Evolutionary conservation across 2,888 invertebrate genomes (phyloP).

Genomic region (Fragum sueziense): DNA sequence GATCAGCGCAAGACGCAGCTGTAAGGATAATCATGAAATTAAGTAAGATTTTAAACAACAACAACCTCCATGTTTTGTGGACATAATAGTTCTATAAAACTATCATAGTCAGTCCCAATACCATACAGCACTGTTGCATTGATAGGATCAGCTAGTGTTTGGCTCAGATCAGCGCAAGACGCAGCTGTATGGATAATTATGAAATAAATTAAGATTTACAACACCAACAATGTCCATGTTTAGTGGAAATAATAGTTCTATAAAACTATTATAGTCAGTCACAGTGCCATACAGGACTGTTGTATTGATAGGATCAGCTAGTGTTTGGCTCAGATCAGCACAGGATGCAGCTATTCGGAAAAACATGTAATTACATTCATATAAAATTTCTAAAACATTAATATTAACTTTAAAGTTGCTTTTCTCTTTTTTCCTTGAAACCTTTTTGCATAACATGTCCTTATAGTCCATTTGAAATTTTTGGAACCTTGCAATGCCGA

Average conservation of each 20-base stretch:
- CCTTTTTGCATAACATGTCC: too few relatives aligned
- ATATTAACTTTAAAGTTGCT: too few relatives aligned
- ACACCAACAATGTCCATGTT: slow-evolving; percentile 60
- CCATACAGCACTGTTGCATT: slow-evolving; percentile 43
- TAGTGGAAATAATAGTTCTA: slow-evolving; percentile 56
- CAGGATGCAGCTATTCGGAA: not conserved
- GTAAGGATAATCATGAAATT: too few relatives aligned
- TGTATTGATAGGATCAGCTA: slow-evolving; percentile 27
- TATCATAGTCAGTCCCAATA: slow-evolving; percentile 58
- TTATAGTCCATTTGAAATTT: too few relatives aligned
- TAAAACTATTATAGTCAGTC: slow-evolving; percentile 60
- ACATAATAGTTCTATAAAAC: slow-evolving; percentile 64
- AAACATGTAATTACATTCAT: too few relatives aligned
- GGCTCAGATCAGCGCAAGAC: not conserved
- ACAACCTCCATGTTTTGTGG: slow-evolving; percentile 49
- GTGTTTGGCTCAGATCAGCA: slow-evolving; percentile 12
- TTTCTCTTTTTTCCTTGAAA: too few relatives aligned
- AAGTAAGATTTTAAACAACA: too few relatives aligned
- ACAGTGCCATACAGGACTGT: slow-evolving; percentile 56
- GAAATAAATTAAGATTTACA: too few relatives aligned
- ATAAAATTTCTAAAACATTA: too few relatives aligned
- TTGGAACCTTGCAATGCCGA: too few relatives aligned
- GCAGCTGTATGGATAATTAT: too few relatives aligned
- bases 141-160: slow-evolving; percentile 32
- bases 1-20: slow-evolving; percentile 1